phyloP scores from a whole-genome alignment of 2,888 invertebrate genomes.

The Mycalesis mineus region DNA sequence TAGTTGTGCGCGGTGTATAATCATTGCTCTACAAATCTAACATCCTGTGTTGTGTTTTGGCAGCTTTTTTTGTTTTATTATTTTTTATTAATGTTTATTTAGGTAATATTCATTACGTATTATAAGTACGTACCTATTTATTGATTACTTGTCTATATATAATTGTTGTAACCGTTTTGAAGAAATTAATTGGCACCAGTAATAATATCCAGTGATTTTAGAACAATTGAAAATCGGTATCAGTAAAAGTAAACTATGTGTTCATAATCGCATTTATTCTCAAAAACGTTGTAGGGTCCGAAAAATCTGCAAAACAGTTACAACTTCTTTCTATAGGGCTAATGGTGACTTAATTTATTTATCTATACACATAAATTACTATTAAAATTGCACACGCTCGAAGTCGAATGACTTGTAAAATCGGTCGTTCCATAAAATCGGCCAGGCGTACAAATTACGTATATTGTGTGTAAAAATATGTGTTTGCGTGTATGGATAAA shows the following conservation, averaged over 20 bases:
- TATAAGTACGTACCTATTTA: slow-evolving; percentile 6
- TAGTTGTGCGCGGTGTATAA: too few relatives aligned
- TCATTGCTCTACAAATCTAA: not conserved
- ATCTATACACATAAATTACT: not conserved
- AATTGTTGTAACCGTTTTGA: slow-evolving; percentile 10
- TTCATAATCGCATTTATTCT: not conserved
- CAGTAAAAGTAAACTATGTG: too few relatives aligned
- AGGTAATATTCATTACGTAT: not conserved
- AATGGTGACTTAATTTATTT: slow-evolving; percentile 10
- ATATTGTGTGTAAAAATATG: not conserved
- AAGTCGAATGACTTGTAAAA: too few relatives aligned
- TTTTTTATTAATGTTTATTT: not conserved
- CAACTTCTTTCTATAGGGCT: slow-evolving; percentile 7
- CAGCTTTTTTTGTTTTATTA: slow-evolving; percentile 8
- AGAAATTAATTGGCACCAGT: not conserved
- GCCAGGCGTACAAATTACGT: not conserved
- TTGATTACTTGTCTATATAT: slow-evolving; percentile 6
- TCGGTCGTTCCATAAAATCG: not conserved
- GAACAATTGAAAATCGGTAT: not conserved
- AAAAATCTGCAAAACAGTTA: slow-evolving; percentile 8
- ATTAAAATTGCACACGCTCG: too few relatives aligned
- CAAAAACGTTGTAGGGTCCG: not conserved
- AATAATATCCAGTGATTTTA: not conserved
- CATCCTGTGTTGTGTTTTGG: slow-evolving; percentile 4
- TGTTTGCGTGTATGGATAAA: slow-evolving; percentile 4